Base-by-base conservation (phyloP, 1,140 invertebrate species). In the Rhizoglyphus robini region DNA sequence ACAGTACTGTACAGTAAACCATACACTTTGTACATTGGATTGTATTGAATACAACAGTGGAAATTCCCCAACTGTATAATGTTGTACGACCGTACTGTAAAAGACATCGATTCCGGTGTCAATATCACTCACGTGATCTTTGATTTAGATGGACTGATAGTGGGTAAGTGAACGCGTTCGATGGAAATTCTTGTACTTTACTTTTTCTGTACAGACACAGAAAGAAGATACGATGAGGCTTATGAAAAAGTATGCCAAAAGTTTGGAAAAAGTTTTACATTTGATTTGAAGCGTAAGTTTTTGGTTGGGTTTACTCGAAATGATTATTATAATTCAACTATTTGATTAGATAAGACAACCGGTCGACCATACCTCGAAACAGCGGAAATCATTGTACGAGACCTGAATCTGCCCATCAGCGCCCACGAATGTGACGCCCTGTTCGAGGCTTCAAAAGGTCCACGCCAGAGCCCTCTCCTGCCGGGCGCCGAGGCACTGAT, bases 101-200 rank as follows among this genome's bases (percentile, higher is more conserved):
- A n/a, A n/a, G n/a, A n/a, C n/a, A n/a, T n/a, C n/a, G n/a, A n/a
- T n/a, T n/a, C n/a, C n/a, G n/a, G n/a, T n/a, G n/a, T n/a, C 13
- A 51, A 51, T 25, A 60, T 69, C 30, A 68, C 60, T 41, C 68
- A 69, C 60, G 63, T 67, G 8, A 65, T 69, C n/a, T 69, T 69
- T 49, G 68, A 69, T 46, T 30, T 68, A 31, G 68, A 69, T 51
- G 68, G 67, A 30, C 34, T 65, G 15, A 32, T 69, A 49, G 18
- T 68, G 18, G 68, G 59, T 67, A 60, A 25, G 2, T 5, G 5
- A 54, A n/a, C 47, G n/a, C 4, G 20, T 47, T 20, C n/a, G 8
- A 58, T 15, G 18, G n/a, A 20, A 25, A 36, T 8, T 46, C 18
- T 63, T 20, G 3, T 63, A 18, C n/a, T 23, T 18, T 20, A 20